Conservation (phyloP, 2,797 vertebrate species). For the Catamblyrhynchus diadema region DNA sequence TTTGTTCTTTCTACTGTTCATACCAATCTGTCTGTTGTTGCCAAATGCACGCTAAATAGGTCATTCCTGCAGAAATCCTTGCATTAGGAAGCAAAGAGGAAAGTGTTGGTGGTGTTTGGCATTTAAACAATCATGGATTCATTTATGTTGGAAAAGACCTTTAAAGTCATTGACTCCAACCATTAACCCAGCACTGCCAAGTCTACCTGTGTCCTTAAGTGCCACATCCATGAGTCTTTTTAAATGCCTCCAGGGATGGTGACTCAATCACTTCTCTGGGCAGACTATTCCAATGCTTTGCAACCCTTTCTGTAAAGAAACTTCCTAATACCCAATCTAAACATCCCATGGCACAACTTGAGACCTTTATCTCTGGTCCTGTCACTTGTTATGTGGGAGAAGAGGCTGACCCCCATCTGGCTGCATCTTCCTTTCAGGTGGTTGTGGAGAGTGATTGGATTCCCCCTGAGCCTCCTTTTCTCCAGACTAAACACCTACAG, state of each 20-base stretch:
- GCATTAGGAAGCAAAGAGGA: slow-evolving; percentile 2
- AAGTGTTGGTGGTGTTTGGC: background rate
- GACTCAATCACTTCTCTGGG: background rate
- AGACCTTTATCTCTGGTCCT: background rate
- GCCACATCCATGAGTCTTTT: background rate
- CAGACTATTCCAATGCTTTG: background rate
- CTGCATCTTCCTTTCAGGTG: background rate
- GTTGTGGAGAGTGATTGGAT: background rate
- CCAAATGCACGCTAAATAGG: background rate
- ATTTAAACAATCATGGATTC: background rate
- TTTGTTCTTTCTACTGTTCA: background rate
- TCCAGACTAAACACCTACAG: background rate
- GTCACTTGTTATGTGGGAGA: background rate
- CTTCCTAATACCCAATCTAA: background rate
- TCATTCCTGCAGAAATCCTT: slow-evolving; percentile 22
- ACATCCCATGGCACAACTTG: background rate
- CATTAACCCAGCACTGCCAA: background rate
- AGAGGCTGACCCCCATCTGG: background rate
- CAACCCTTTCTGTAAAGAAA: background rate
- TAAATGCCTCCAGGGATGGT: background rate
- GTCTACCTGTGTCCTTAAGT: background rate
- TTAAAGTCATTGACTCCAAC: background rate
- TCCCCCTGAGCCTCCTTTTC: background rate
- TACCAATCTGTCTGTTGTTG: background rate
- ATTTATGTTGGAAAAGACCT: background rate